Evolutionary conservation across 1,140 invertebrate species (phyloP), one percentile per base, ranked within the genome.

Genomic region (Leucophenga varia): DNA sequence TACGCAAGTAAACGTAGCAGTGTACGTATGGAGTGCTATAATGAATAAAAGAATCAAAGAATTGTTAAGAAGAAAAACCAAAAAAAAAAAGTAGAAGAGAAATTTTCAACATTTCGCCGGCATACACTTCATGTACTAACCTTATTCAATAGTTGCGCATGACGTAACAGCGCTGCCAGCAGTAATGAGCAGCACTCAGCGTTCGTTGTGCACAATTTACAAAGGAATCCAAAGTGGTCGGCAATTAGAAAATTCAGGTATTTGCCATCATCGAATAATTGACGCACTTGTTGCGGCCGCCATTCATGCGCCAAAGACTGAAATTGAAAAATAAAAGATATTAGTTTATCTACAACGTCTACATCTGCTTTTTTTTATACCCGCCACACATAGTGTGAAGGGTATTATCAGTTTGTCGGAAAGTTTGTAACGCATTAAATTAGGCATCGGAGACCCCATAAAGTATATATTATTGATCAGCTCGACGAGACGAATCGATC

Each of bases 221-320:
- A 54, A 57, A 73, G 55, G 58, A 72, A 73, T 57, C 58, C 57
- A 52, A 72, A 70, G 61, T 73, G 56, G 55, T 72, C 69, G 49
- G 65, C 58, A 70, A 73, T 73, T 70, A 73, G 63, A 55, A 73
- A 67, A 70, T 70, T 72, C 56, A 73, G 47, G 63, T 70, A 61
- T 32, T 59, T 55, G 45, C 55, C 61, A 17, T 49, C 34, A 13
- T 47, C 49, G 53, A 58, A 64, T 50, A 73, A 42, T 8, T 61
- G 55, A 34, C 53, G 57, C 58, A 73, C 70, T 73, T 73, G 69
- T 72, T 72, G 69, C 64, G 50, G 52, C 52, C 39, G 63, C 69
- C 68, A 72, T 42, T 72, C 57, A 22, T 25, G 25, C 7, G 44
- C 31, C 30, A 37, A n/a, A 1, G 32, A 38, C 43, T 52, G 28